These are phyloP conservation scores for Procambarus virginalis DNA, from an alignment of 1,140 invertebrate species.

Conservation along the genomic window DNA sequence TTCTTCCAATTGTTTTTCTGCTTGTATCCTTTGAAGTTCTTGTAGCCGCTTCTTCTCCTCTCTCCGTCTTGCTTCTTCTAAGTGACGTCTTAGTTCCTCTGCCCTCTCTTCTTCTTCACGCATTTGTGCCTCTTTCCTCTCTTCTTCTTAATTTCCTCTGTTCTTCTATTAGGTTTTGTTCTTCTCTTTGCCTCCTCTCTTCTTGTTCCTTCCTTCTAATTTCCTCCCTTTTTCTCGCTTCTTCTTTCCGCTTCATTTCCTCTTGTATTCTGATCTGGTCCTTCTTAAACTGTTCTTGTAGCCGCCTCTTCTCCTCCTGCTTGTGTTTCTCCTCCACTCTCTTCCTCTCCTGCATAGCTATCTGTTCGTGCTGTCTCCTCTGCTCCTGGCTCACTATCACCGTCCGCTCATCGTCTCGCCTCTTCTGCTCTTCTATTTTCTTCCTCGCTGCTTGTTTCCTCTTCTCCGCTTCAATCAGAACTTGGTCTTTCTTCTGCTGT, in stretches of 20 bases:
- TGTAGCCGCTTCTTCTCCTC: constrained; percentile 11
- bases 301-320: constrained; percentile 34
- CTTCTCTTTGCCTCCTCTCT: constrained; percentile 27
- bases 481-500: constrained; percentile 43
- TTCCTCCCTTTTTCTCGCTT: constrained; percentile 27
- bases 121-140: constrained; percentile 11
- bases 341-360: constrained; percentile 38
- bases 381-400: constrained; percentile 16
- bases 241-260: constrained; percentile 19
- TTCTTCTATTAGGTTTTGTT: constrained; percentile 26
- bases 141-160: constrained; percentile 7
- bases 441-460: constrained; percentile 47
- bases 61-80: constrained; percentile 13
- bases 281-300: constrained; percentile 35
- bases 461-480: constrained; percentile 28
- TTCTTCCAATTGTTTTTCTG: constrained; percentile 3
- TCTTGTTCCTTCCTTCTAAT: constrained; percentile 27
- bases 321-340: constrained; percentile 46
- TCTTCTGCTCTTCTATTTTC: constrained; percentile 51
- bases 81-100: not conserved
- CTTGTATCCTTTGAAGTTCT: constrained; percentile 1
- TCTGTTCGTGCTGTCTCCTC: constrained; percentile 43
- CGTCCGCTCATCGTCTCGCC: constrained; percentile 37
- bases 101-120: not conserved
- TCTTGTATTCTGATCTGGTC: constrained; percentile 54